Base-by-base conservation (phyloP, 2,113 vertebrate species). In the Urocynchramus pylzowi region DNA sequence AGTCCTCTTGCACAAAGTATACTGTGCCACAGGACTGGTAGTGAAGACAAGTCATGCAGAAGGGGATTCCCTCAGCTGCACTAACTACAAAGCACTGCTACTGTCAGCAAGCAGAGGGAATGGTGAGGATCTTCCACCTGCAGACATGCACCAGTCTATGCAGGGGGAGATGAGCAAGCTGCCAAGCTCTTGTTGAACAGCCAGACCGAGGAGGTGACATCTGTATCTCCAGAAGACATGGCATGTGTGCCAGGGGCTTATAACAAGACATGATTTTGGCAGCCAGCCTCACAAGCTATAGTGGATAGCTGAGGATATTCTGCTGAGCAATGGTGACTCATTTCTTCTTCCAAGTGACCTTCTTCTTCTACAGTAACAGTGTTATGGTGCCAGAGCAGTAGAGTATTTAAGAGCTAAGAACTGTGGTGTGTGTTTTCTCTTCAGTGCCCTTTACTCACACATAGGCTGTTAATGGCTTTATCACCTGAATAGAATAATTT, bases 151-250 rank as follows among this genome's bases (percentile, higher is more conserved):
- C 16, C 21, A 54, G 39, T 24, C 42, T 39, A 3, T 4, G 19
- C 60, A 39, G 27, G 3, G 18, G 1, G 4, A 71, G 41, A 67
- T 3, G 8, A 71, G 24, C 0, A 0, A 69, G 45, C 13, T 4
- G 2, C 41, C 13, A 71, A 69, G 22, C 28, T 45, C 28, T 3
- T 28, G 30, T 20, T 26, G 26, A 69, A 76, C 2, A 79, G 41
- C 10, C 37, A 87, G 16, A 28, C 33, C 5, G 3, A 53, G 21
- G 28, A 73, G 1, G 4, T 23, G 26, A 44, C 9, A 2, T 49
- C 49, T 71, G 7, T 3, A 65, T 9, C 23, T 45, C 30, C 60
- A 60, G 60, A 94, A 49, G 27, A 33, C 19, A 26, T 1, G 5
- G 68, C 28, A 41, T 0, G 0, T 75, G 33, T 56, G 27, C 30